Evolutionary conservation across 1,140 invertebrate species (phyloP).

Genomic region (Macrostomum lignano): DNA sequence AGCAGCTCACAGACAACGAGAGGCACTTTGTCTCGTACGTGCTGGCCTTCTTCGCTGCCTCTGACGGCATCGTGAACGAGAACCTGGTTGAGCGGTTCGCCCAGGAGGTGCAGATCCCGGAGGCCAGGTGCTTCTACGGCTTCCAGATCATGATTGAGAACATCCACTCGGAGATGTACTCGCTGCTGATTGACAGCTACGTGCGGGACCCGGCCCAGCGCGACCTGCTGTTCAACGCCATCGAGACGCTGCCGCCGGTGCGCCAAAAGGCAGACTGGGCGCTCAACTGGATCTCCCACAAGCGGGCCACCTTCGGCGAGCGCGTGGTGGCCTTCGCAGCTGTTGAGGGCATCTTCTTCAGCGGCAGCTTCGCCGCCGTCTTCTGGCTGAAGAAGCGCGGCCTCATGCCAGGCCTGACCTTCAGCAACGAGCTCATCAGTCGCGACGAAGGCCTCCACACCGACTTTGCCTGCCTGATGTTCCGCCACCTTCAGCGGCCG

Average conservation of each 20-base stretch:
- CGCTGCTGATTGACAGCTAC: conserved; percentile 82
- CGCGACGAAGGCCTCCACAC: conserved; percentile 92
- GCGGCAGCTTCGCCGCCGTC: conserved; percentile 87
- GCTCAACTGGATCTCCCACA: conserved; percentile 55
- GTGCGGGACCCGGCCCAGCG: no score
- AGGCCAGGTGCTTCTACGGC: conserved; percentile 90
- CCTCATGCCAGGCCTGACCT: conserved; percentile 88
- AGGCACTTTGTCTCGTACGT: conserved; percentile 82
- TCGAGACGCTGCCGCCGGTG: no score
- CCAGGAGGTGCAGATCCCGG: conserved; percentile 80
- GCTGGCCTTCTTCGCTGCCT: conserved; percentile 91
- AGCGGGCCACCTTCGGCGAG: conserved; percentile 58
- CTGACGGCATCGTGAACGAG: conserved; percentile 97
- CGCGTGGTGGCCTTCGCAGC: conserved; percentile 84
- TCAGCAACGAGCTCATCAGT: conserved; percentile 93
- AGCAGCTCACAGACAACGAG: conserved; percentile 48
- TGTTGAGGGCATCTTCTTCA: conserved; percentile 79
- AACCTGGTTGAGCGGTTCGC: conserved; percentile 66
- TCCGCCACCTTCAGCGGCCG: conserved; percentile 46
- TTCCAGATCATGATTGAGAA: conserved; percentile 99
- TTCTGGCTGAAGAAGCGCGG: conserved; percentile 97
- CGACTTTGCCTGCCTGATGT: conserved; percentile 94
- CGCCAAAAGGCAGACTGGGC: conserved; percentile 98
- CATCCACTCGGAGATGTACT: conserved; percentile 98
- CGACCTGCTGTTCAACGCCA: no score